Evolutionary conservation across 92 coral and sea anemone species (phyloP).

Genomic region (Actinostola sp.): DNA sequence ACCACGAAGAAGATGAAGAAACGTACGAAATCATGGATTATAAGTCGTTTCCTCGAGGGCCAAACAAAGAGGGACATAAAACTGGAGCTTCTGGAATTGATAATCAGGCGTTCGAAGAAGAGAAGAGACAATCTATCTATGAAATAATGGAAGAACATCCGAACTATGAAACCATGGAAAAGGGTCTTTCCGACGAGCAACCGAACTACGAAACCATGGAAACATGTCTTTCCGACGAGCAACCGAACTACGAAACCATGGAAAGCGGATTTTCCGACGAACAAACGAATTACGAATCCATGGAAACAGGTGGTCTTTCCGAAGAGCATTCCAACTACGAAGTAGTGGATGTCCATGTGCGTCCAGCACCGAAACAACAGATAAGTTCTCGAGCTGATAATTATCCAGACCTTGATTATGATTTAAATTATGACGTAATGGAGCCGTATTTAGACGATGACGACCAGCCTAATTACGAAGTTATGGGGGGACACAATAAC

Average conservation of each 20-base stretch:
- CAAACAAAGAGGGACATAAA: background rate
- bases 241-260: constrained; percentile 6
- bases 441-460: background rate
- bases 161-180: constrained; percentile 3
- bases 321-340: constrained; percentile 22
- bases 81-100: constrained; percentile 6
- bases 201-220: constrained; percentile 10
- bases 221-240: background rate
- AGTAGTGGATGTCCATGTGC: too few relatives aligned
- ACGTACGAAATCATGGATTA: constrained; percentile 18
- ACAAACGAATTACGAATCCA: background rate
- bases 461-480: constrained; percentile 14
- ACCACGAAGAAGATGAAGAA: constrained; percentile 9
- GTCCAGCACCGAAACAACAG: too few relatives aligned
- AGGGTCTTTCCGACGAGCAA: constrained; percentile 3
- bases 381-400: too few relatives aligned
- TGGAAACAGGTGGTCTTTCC: background rate
- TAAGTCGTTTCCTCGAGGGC: background rate
- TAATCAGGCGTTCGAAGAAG: constrained; percentile 17
- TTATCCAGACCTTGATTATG: too few relatives aligned
- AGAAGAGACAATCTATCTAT: constrained; percentile 13
- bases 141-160: constrained; percentile 1
- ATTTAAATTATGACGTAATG: constrained; percentile 19
- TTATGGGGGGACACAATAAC: background rate
- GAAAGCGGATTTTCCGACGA: background rate